phyloP scores from a whole-genome alignment of 1,140 invertebrate genomes.

The Pomacea maculata region DNA sequence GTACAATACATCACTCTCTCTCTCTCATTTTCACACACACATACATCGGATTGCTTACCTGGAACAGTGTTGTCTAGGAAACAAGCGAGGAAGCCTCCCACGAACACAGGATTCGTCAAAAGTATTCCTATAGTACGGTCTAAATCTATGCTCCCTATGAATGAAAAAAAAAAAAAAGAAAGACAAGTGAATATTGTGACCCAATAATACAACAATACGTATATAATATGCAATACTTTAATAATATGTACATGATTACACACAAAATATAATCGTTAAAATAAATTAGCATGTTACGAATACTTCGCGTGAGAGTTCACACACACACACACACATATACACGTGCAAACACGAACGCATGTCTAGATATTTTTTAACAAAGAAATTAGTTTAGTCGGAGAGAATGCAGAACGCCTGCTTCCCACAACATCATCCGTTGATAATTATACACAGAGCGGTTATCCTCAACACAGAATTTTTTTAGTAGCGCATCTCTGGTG shows the following conservation, averaged over 20 bases:
- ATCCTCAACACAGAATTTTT: no score
- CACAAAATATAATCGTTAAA: neutral
- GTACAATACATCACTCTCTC: neutral
- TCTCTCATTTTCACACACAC: neutral
- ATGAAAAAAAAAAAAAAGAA: neutral
- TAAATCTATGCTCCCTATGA: slow-evolving; percentile 33
- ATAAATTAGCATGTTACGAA: neutral
- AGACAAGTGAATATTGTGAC: neutral
- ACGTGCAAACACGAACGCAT: no score
- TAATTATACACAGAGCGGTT: no score
- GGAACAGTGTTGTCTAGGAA: slow-evolving; percentile 64
- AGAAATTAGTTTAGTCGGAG: no score
- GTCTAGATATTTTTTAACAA: no score
- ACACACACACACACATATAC: no score
- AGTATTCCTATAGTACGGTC: slow-evolving; percentile 38
- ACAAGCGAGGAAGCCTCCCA: slow-evolving; percentile 60
- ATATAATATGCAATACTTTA: neutral
- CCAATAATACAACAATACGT: neutral
- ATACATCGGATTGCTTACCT: slow-evolving; percentile 36
- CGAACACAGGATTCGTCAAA: slow-evolving; percentile 60
- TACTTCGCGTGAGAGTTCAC: no score
- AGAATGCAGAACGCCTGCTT: no score
- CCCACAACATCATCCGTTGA: no score
- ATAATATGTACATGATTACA: neutral
- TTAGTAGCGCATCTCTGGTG: no score